Percentiles rank a stretch among this genome's conserved stretches.
These are phyloP conservation scores for Dermatemys mawii DNA, from an alignment of 2,113 vertebrate species.

Conservation along the genomic window DNA sequence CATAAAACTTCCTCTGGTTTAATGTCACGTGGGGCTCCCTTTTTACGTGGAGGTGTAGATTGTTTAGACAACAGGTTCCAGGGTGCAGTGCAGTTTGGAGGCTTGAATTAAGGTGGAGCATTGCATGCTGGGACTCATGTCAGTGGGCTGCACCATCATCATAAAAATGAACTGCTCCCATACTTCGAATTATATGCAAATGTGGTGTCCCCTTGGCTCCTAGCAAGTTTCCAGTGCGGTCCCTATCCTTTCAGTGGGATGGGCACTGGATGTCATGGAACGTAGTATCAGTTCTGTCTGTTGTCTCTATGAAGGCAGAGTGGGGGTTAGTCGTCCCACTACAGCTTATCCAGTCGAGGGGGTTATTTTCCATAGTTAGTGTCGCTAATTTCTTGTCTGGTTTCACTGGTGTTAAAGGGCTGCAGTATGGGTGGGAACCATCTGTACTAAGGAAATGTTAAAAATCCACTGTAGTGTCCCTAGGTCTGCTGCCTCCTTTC, in stretches of 20 bases:
- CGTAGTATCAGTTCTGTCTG: neutral
- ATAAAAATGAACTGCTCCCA: neutral
- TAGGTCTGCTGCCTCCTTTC: neutral
- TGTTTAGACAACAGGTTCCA: neutral
- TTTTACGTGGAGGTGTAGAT: neutral
- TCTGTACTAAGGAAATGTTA: constrained; percentile 25
- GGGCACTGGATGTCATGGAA: no score
- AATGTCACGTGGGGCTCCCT: neutral
- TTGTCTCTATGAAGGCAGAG: neutral
- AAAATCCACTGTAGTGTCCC: constrained; percentile 30
- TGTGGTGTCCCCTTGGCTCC: no score
- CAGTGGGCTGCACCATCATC: neutral
- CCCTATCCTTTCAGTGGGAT: neutral
- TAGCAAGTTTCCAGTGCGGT: no score
- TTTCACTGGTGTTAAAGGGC: neutral
- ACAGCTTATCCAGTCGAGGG: neutral
- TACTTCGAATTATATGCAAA: neutral
- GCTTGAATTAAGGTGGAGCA: neutral
- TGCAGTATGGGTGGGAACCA: neutral
- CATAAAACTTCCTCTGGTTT: neutral
- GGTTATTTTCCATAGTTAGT: neutral
- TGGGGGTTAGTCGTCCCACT: neutral
- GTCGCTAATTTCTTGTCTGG: no score
- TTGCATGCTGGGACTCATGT: neutral
- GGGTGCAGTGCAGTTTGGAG: constrained; percentile 31